Percentiles rank a stretch among this genome's conserved stretches.
Conservation (phyloP, 2,888 invertebrate species). For the Phanerotoma sp. region DNA sequence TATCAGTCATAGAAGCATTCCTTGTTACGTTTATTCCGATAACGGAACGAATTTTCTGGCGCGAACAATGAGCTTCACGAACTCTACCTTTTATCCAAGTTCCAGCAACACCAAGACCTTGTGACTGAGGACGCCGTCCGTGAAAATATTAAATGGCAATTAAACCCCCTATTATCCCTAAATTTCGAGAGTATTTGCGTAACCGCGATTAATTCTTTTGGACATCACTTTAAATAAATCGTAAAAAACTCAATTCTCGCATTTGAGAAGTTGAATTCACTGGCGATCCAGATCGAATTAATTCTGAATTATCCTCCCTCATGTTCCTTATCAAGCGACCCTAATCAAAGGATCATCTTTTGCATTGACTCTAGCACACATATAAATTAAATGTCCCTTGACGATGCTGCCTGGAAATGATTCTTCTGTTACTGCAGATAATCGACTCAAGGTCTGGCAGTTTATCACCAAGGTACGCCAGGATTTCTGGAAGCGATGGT, state of each 20-base stretch:
- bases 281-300: constrained; percentile 24
- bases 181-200: constrained; percentile 31
- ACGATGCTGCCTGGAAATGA: constrained; percentile 33
- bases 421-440: constrained; percentile 28
- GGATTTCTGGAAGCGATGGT: constrained; percentile 36
- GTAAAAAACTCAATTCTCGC: constrained; percentile 9
- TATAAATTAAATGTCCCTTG: constrained; percentile 41
- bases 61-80: constrained; percentile 26
- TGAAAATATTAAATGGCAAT: no score
- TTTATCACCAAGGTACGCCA: constrained; percentile 33
- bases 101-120: constrained; percentile 10
- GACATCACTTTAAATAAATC: constrained; percentile 25
- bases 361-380: constrained; percentile 38
- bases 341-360: constrained; percentile 20
- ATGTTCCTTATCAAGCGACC: constrained; percentile 21
- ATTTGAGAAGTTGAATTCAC: constrained; percentile 22
- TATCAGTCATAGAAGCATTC: constrained; percentile 17
- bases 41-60: constrained; percentile 31
- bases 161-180: constrained; percentile 22
- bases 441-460: constrained; percentile 35
- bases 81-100: constrained; percentile 11
- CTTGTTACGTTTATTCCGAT: constrained; percentile 19
- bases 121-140: constrained; percentile 8
- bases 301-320: constrained; percentile 27
- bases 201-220: constrained; percentile 26